Evolutionary conservation across 1,140 invertebrate species (phyloP).

Genomic region (Ips typographus): DNA sequence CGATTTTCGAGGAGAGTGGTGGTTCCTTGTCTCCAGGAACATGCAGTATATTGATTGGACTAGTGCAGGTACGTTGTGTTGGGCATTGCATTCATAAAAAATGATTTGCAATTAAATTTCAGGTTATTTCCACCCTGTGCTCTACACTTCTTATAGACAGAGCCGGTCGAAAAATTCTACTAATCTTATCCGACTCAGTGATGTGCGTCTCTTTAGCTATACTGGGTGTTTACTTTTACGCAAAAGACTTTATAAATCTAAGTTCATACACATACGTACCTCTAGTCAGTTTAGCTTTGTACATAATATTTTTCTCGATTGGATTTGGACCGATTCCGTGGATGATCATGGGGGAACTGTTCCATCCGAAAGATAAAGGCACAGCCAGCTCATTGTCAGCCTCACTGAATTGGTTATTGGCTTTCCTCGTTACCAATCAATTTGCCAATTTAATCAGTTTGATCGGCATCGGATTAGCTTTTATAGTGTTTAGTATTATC

Average conservation of each 20-base stretch:
- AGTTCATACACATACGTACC: conserved; percentile 39
- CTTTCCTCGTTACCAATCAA: conserved; percentile 76
- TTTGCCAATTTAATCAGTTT: conserved; percentile 62
- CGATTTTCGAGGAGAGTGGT: conserved; percentile 67
- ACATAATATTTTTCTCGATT: conserved; percentile 43
- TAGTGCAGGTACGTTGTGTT: conserved; percentile 59
- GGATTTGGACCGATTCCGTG: conserved; percentile 81
- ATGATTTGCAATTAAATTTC: conserved; percentile 34
- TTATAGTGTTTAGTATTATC: conserved; percentile 76
- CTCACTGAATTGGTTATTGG: conserved; percentile 73
- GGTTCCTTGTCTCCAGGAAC: conserved; percentile 56
- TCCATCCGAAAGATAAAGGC: conserved; percentile 72
- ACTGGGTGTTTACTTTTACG: conserved; percentile 52
- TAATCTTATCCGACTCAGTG: conserved; percentile 54
- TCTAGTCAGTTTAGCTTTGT: conserved; percentile 37
- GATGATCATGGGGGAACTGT: conserved; percentile 81
- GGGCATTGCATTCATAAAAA: no score
- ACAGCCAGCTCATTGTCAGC: conserved; percentile 72
- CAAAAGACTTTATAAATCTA: conserved; percentile 41
- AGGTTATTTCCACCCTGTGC: conserved; percentile 53
- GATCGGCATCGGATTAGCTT: conserved; percentile 68
- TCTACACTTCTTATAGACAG: conserved; percentile 55
- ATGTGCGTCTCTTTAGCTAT: conserved; percentile 53
- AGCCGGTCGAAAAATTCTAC: conserved; percentile 56
- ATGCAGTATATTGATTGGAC: conserved; percentile 74